phyloP scores from a whole-genome alignment of 2,888 invertebrate genomes.

The Venustoraphidia nigricollis region DNA sequence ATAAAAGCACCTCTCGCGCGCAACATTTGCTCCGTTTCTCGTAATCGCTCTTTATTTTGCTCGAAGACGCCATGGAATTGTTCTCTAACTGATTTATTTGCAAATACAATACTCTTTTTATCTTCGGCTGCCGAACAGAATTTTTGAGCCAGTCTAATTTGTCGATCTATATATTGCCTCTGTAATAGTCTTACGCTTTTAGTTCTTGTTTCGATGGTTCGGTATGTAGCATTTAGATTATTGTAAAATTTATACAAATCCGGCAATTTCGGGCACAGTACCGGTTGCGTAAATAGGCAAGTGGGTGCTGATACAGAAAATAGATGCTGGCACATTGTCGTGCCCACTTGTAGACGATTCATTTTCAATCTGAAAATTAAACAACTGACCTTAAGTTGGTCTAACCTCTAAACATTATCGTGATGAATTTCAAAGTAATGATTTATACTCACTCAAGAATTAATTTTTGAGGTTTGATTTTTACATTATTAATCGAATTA shows the following conservation, averaged over 20 bases:
- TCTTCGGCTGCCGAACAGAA: neutral
- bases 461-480: no score
- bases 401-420: no score
- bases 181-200: neutral
- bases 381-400: no score
- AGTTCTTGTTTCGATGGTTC: neutral
- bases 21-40: slow-evolving; percentile 38
- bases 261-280: neutral
- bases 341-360: neutral
- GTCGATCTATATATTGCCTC: neutral
- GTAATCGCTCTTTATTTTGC: slow-evolving; percentile 43
- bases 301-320: neutral
- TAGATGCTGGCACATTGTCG: neutral
- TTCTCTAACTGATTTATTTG: slow-evolving; percentile 24
- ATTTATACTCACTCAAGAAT: no score
- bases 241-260: neutral
- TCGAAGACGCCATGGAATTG: slow-evolving; percentile 40
- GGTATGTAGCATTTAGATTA: neutral
- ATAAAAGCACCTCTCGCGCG: slow-evolving; percentile 44
- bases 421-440: no score
- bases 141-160: neutral
- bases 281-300: neutral
- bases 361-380: neutral
- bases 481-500: no score
- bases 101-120: slow-evolving; percentile 1